Base-by-base conservation (phyloP, 2,113 vertebrate genomes). In the Lontra canadensis region DNA sequence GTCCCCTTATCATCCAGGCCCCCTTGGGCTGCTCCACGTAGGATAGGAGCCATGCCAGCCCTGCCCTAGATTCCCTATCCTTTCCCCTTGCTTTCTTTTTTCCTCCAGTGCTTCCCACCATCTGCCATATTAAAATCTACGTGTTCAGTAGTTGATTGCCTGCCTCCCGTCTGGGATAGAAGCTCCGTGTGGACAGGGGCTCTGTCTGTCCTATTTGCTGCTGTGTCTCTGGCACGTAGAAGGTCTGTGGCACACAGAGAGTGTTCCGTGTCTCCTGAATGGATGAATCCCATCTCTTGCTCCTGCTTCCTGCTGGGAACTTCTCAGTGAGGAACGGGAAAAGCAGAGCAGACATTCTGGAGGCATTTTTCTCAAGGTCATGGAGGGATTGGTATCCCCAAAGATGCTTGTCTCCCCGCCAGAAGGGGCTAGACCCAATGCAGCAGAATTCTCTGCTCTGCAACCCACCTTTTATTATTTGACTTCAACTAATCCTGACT, bases 161-260 rank as follows among this genome's bases (percentile, higher is more conserved):
- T 80, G 31, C 71, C 18, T 61, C 34, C 49, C 44, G 14, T 2
- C 44, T 29, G 29, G 42, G 89, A 86, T 3, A 55, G 63, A 36
- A n/a, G 73, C 73, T 91, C 49, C 13, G 1, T 8, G 6, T 15
- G n/a, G 82, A 44, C 74, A 80, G 26, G 52, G 7, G 23, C 74
- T n/a, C n/a, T 52, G 29, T n/a, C 26, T 36, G 15, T 49, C 69
- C 25, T 18, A 20, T 5, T 49, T 34, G 49, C n/a, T 29, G 42
- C 73, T 79, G 31, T 42, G 57, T 88, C 47, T 82, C 44, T 6
- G 73, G 44, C 36, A 44, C 12, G 63, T 52, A 31, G 23, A 74
- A 10, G 4, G 42, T 26, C 55, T 20, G 29, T 21, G 10, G 7
- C 0, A 39, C n/a, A 9, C 3, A 23, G 12, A 26, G 21, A 8